Base-by-base conservation (phyloP, 2,113 vertebrate species). In the Elaphurus davidianus region DNA sequence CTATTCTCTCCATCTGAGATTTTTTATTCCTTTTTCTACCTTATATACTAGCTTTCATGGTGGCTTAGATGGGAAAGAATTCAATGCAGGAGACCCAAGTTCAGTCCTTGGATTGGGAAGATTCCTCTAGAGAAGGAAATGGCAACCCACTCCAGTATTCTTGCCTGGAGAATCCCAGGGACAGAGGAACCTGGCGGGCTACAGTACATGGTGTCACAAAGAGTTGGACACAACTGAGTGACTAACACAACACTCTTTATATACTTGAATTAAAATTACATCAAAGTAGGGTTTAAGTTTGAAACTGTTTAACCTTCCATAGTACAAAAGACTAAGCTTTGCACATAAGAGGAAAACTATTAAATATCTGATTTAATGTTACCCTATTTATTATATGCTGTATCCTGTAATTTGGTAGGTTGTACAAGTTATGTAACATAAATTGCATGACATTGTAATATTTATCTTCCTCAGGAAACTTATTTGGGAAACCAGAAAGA, bases 401-500 rank as follows among this genome's bases (percentile, higher is more conserved):
- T 93, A 74, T 55, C 71, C 16, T 90, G 4, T 91, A 94, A 86
- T 95, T 59, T n/a, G 82, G 45, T 93, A 97, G 25, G 5, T 87
- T 97, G n/a, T 93, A 33, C 27, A 93, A 40, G 71, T 81, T 90
- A 90, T 81, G n/a, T 90, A 92, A 94, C 59, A 94, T 57, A 21
- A 97, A 60, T 94, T 87, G 30, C 60, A 89, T 91, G 45, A 78
- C 90, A 54, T 40, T 96, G 16, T 95, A 47, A 98, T 97, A 55
- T 97, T 98, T 97, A 30, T 96, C 85, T 98, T 98, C 71, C 94
- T 95, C 36, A 99, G 99, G 98, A 98, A 98, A 96, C 96, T 97
- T 99, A 93, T 99, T 99, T 98, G 99, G 98, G 30, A 99, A 99
- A 94, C 71, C 98, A 97, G 99, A 99, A 91, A 97, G 64, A 91